Base-by-base conservation (phyloP, 2,113 vertebrate species). In the Pygoscelis adeliae region DNA sequence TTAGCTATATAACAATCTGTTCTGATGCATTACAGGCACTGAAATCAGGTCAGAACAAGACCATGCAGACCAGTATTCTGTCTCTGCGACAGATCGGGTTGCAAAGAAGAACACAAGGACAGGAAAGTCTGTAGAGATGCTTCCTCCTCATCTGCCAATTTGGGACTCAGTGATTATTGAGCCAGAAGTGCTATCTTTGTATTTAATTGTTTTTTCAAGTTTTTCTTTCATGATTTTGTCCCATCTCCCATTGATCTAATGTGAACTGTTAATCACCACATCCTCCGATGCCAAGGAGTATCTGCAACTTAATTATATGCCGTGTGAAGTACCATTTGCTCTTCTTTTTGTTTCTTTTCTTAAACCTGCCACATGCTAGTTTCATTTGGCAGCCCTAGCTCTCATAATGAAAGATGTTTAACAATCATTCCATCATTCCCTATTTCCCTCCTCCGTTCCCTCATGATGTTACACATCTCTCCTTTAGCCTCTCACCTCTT, bases 291-390 rank as follows among this genome's bases (percentile, higher is more conserved):
- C 46, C 86, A 90, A 73, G 30, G 53, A 72, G 25, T 32, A 69
- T 34, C 36, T 86, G n/a, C 2, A 0, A 55, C 27, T 90, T 89
- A 83, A 95, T 95, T 81, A 70, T 8, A 83, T 32, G 42, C 70
- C 73, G 21, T 53, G 9, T 42, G 40, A 89, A 80, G 63, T 44
- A 83, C 25, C 49, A 46, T 95, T 88, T 86, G 88, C 36, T 86
- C 46, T 86, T 81, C 71, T 77, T 65, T 87, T 32, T 91, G 3
- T 89, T 89, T 74, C 67, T 86, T 96, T 87, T 81, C 93, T 96
- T 73, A 77, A 81, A 71, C 58, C 89, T 78, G 50, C 47, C 76
- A 89, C 49, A 32, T 5, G 42, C 19, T 13, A 81, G n/a, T 66
- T 95, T 74, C 21, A 32, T 91, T 87, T 78, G 55, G 46, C 78